Conservation (phyloP, 2,797 vertebrate species). For the Philypnodon macrostomus region DNA sequence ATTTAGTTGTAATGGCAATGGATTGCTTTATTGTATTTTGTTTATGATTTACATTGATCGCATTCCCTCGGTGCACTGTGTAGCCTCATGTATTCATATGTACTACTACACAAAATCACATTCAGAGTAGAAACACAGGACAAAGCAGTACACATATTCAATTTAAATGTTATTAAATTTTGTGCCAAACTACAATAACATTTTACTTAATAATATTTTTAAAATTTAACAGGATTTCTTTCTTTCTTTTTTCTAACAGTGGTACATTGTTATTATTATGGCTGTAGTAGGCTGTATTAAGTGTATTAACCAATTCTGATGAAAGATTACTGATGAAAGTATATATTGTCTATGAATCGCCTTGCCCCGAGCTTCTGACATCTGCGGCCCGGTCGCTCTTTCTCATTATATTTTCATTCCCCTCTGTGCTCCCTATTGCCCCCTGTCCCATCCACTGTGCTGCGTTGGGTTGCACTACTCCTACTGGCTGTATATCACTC, state of each 20-base stretch:
- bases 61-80: conserved; percentile 48
- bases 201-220: conserved; percentile 56
- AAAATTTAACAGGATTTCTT: conserved; percentile 42
- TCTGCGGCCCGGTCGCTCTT: no score
- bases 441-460: conserved; percentile 53
- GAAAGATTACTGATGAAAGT: no score
- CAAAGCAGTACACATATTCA: conserved; percentile 70
- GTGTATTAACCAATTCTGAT: no score
- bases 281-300: no score
- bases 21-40: conserved; percentile 75
- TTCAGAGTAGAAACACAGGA: conserved; percentile 55
- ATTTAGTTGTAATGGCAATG: conserved; percentile 72
- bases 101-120: conserved; percentile 55
- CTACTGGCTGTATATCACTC: conserved; percentile 67
- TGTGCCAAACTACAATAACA: conserved; percentile 64
- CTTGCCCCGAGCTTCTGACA: no score
- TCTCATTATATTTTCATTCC: conserved; percentile 75
- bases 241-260: no score
- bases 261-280: no score
- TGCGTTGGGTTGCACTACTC: conserved; percentile 51
- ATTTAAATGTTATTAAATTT: conserved; percentile 70
- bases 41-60: conserved; percentile 75
- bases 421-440: conserved; percentile 40
- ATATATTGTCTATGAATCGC: no score
- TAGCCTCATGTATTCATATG: conserved; percentile 46